Base-by-base conservation (phyloP, 92 coral and sea anemone genomes). In the Isaurus tuberculatus region DNA sequence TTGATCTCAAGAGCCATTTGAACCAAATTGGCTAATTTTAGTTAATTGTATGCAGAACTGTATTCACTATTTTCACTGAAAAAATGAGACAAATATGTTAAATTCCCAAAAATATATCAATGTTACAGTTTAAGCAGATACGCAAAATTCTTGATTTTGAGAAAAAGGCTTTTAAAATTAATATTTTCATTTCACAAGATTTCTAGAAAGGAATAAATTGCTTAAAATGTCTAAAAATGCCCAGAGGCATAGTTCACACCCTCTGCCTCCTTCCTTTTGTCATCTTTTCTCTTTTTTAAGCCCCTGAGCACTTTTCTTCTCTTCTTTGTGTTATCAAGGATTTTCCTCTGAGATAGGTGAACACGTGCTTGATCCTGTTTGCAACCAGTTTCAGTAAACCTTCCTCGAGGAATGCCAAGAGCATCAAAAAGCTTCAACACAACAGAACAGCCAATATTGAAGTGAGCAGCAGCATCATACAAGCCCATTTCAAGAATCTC, bases 221-320 rank as follows among this genome's bases (percentile, higher is more conserved):
- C 48, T 71, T 11, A 71, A 70, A 70, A 77, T 23, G 72, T 3
- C 48, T 82, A 90, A 86, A 81, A 81, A 81, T 69, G 73, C 72
- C 86, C 89, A 77, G 86, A 55, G 29, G 70, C 89, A 90, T 84
- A 88, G 36, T 57, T 91, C 16, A 60, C 42, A 23, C 90, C 90
- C 85, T 88, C 92, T 72, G 83, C 86, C 75, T 88, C 28, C 42
- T 88, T 79, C 60, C 67, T 91, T 81, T 79, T 90, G 57, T 48
- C 57, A 48, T 48, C 57, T 48, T 48, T 48, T 48, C 57, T 48
- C 57, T 48, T 72, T 65, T 72, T 75, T 75, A 16, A 80, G 65
- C 94, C 91, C 79, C 89, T 84, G 25, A 88, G 67, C 48, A 84
- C 74, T 84, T 91, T 91, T 79, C 91, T 90, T 63, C 89, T 87